Conservation (phyloP, 2,113 vertebrate species). For the Oncorhynchus nerka region DNA sequence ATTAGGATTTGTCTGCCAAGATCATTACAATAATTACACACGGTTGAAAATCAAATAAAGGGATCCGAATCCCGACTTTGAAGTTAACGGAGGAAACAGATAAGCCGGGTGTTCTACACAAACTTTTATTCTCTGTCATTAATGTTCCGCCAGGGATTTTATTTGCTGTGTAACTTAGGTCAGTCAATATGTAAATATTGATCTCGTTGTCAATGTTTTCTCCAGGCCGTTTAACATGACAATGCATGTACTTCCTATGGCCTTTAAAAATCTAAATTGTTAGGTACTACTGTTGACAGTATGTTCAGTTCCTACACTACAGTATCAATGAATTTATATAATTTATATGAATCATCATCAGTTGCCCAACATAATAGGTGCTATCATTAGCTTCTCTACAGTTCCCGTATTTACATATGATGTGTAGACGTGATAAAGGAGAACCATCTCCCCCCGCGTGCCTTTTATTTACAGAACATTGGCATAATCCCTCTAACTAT, state of each 20-base stretch:
- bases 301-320: too few species aligned
- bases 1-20: neutral
- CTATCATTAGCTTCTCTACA: neutral
- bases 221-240: too few species aligned
- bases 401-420: neutral
- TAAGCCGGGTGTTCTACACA: neutral
- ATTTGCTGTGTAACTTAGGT: too few species aligned
- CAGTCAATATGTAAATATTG: too few species aligned
- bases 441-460: neutral
- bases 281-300: too few species aligned
- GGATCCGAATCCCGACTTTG: neutral
- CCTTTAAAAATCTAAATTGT: too few species aligned
- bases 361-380: neutral
- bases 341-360: too few species aligned
- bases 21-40: conserved; percentile 4
- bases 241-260: too few species aligned
- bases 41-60: neutral
- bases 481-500: neutral
- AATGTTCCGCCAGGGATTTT: too few species aligned
- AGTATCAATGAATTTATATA: too few species aligned
- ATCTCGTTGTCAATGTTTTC: too few species aligned
- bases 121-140: neutral
- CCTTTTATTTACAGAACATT: neutral
- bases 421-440: neutral
- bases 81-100: neutral